Conservation (phyloP, 2,797 vertebrate species). For the Pseudochaenichthys georgianus region DNA sequence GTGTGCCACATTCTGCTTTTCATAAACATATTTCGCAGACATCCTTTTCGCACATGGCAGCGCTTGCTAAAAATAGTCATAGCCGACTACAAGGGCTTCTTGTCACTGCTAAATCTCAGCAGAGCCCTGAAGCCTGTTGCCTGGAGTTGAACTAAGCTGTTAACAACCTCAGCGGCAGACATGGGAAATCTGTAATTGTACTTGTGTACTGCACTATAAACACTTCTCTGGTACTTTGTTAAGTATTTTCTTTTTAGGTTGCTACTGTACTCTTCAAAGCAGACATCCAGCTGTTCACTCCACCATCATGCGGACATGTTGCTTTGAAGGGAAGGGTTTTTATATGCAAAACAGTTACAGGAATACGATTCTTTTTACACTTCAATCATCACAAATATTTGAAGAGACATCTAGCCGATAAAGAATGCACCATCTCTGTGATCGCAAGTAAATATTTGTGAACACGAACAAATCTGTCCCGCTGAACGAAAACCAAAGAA, state of each 20-base stretch:
- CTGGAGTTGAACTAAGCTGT: conserved; percentile 67
- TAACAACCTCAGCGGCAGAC: conserved; percentile 62
- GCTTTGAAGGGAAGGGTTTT: conserved; percentile 58
- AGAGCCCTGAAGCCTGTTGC: conserved; percentile 71
- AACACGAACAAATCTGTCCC: conserved; percentile 46
- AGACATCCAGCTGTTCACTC: conserved; percentile 49
- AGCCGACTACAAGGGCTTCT: conserved; percentile 59
- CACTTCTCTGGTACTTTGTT: conserved; percentile 44
- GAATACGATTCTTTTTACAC: conserved; percentile 51
- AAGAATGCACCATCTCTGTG: conserved; percentile 41
- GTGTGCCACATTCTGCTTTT: conserved; percentile 52
- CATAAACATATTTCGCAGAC: conserved; percentile 61
- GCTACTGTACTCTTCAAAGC: conserved; percentile 53
- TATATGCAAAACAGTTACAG: conserved; percentile 61
- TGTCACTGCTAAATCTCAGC: conserved; percentile 68
- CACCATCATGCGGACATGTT: conserved; percentile 33
- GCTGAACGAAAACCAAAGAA: conserved; percentile 44
- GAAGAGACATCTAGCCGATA: conserved; percentile 36
- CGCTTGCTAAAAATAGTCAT: conserved; percentile 73
- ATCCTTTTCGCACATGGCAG: conserved; percentile 47
- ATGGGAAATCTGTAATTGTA: conserved; percentile 49
- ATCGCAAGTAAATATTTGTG: conserved; percentile 62
- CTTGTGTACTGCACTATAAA: conserved; percentile 46
- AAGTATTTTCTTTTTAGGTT: conserved; percentile 40
- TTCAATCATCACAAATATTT: conserved; percentile 44